Percentiles rank a stretch among this genome's conserved stretches.
Evolutionary conservation across 2,797 vertebrate genomes (phyloP).

Genomic region (Tenualosa ilisha): DNA sequence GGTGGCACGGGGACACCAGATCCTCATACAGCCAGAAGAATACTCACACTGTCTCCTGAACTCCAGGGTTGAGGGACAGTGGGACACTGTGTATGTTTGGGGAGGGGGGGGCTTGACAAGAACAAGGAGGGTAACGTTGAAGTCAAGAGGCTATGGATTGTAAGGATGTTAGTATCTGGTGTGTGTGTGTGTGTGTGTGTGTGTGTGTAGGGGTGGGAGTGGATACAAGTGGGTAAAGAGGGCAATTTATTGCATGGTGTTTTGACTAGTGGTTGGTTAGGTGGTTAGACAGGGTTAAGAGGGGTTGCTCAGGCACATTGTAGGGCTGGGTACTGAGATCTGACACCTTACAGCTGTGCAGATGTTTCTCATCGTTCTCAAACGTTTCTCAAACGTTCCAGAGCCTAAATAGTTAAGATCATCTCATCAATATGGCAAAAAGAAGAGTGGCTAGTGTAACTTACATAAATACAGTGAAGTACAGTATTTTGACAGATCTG

Average conservation of each 20-base stretch:
- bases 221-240: not conserved
- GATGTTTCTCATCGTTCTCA: too few species aligned
- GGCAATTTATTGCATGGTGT: not conserved
- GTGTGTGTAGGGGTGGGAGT: not conserved
- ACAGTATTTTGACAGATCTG: not conserved
- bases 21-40: not conserved
- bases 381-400: too few species aligned
- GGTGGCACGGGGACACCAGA: not conserved
- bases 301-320: not conserved
- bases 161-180: not conserved
- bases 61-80: not conserved
- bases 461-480: not conserved
- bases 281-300: not conserved
- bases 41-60: not conserved
- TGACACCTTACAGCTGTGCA: not conserved
- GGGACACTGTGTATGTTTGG: not conserved
- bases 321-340: not conserved
- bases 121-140: not conserved
- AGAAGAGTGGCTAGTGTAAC: not conserved
- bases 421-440: not conserved
- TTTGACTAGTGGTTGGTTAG: not conserved
- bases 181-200: not conserved
- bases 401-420: not conserved
- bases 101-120: not conserved
- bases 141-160: not conserved